These are phyloP conservation scores for Xestia xanthographa DNA, from an alignment of 2,888 invertebrate species.

Conservation along the genomic window DNA sequence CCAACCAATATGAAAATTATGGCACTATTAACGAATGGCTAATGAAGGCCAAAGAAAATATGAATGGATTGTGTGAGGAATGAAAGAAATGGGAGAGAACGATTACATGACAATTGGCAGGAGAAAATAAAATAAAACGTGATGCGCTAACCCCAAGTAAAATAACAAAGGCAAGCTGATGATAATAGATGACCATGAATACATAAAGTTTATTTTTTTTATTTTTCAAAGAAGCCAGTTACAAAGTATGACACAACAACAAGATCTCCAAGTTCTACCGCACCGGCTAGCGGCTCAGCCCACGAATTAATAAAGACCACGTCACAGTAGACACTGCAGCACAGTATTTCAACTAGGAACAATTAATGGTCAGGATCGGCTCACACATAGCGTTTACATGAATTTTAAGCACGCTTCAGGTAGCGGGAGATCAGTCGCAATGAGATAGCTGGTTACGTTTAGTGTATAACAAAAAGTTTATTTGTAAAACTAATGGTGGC, in stretches of 20 bases:
- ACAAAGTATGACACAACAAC: neutral
- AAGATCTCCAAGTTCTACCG: slow-evolving; percentile 4
- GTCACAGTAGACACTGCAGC: neutral
- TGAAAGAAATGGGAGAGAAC: too few relatives aligned
- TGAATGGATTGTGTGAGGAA: too few relatives aligned
- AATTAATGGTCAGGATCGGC: neutral
- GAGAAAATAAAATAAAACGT: neutral
- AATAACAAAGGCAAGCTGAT: neutral
- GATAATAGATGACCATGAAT: neutral
- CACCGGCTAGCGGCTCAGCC: slow-evolving; percentile 36
- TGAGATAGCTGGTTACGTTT: neutral
- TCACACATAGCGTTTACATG: neutral
- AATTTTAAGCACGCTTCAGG: neutral
- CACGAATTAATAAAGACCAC: slow-evolving; percentile 53
- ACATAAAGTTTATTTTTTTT: too few relatives aligned
- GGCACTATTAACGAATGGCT: too few relatives aligned
- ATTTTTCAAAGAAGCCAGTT: neutral
- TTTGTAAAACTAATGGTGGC: neutral
- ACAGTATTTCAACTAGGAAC: slow-evolving; percentile 6
- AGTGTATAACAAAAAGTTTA: neutral
- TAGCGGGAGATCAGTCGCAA: neutral
- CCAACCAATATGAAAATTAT: too few relatives aligned
- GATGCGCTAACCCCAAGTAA: neutral
- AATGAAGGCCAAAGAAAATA: too few relatives aligned
- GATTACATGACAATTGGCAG: too few relatives aligned